Conservation (phyloP, 2,113 vertebrate species). For the Macaca nemestrina region DNA sequence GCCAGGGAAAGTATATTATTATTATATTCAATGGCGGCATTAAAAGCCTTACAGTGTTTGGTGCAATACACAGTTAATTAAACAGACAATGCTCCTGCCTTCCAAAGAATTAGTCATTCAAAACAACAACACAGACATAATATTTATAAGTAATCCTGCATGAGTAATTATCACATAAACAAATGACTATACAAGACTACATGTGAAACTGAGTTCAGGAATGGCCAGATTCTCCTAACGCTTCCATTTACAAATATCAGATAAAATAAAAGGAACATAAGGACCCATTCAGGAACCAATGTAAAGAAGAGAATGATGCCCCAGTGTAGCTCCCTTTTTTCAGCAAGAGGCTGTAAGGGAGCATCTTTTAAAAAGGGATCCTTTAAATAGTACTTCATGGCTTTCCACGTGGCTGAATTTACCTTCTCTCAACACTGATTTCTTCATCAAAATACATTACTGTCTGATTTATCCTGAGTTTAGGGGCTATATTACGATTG, state of each 20-base stretch:
- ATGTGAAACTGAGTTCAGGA: conserved; percentile 21
- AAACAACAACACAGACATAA: conserved; percentile 47
- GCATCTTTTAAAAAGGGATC: neutral
- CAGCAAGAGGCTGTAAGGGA: neutral
- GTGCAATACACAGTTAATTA: neutral
- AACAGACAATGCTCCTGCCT: neutral
- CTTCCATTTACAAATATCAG: conserved; percentile 32
- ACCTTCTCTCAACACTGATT: conserved; percentile 8
- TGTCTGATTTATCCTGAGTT: neutral
- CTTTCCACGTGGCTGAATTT: neutral
- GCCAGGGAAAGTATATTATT: neutral
- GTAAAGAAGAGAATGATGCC: neutral
- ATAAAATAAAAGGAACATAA: neutral
- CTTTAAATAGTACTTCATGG: neutral
- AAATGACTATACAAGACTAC: conserved; percentile 28
- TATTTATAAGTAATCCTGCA: conserved; percentile 18
- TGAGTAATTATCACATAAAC: conserved; percentile 36
- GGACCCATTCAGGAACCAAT: neutral
- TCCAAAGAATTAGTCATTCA: conserved; percentile 48
- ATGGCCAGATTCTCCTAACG: neutral
- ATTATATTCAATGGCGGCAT: neutral
- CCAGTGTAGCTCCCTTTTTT: neutral
- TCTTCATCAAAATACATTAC: neutral
- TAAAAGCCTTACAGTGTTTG: conserved; percentile 38
- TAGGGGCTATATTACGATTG: neutral